Conservation (phyloP, 2,113 vertebrate species). For the Morphnarchus princeps region DNA sequence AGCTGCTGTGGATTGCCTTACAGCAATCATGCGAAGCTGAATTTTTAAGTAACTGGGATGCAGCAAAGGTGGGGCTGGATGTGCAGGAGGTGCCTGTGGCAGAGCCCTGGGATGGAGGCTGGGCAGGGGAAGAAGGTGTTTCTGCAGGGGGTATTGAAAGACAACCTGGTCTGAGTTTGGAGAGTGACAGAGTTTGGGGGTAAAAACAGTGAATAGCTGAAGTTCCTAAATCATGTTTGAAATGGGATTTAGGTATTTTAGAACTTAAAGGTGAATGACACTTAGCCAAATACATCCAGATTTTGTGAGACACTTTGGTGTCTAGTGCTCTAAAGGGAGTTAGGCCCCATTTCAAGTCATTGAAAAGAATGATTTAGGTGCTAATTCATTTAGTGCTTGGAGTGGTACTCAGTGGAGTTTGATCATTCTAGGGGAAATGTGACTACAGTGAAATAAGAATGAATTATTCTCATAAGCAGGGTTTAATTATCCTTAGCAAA, state of each 20-base stretch:
- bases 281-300: neutral
- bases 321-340: neutral
- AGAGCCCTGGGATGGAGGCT: neutral
- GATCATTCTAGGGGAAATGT: neutral
- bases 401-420: neutral
- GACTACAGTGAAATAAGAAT: neutral
- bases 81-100: neutral
- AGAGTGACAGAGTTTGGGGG: rapidly evolving
- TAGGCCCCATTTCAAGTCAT: neutral
- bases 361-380: neutral
- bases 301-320: neutral
- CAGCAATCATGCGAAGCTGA: neutral
- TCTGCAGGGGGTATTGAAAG: neutral
- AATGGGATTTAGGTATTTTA: neutral
- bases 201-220: neutral
- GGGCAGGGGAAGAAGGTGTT: neutral
- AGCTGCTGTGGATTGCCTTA: neutral
- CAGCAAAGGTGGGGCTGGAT: neutral
- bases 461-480: neutral
- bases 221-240: neutral
- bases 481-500: neutral
- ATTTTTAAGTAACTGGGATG: neutral
- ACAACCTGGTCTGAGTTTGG: neutral
- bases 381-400: neutral
- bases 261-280: neutral